Conservation (phyloP, 2,888 invertebrate species). For the Thyatira batis region DNA sequence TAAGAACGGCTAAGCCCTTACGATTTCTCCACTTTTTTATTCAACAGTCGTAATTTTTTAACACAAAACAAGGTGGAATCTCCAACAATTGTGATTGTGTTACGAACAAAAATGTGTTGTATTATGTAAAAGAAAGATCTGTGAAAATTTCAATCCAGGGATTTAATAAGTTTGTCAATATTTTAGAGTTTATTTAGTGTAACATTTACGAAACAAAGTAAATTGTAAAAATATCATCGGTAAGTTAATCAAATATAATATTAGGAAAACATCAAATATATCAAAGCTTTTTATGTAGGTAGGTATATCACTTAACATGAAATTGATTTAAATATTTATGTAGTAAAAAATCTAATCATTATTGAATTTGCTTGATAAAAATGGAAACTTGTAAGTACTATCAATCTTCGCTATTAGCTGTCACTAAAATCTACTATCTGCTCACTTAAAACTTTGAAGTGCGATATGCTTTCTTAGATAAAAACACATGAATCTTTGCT, state of each 20-base stretch:
- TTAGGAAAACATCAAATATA: no score
- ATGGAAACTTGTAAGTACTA: no score
- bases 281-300: not conserved
- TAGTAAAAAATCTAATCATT: constrained; percentile 24
- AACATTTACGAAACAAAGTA: no score
- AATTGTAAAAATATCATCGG: no score
- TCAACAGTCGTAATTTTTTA: constrained; percentile 38
- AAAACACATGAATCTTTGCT: constrained; percentile 29
- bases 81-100: constrained; percentile 45
- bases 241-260: no score
- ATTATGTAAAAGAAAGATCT: constrained; percentile 1
- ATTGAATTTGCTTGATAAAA: no score
- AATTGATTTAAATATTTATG: constrained; percentile 3
- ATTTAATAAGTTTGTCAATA: no score
- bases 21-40: constrained; percentile 39
- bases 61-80: constrained; percentile 39
- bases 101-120: constrained; percentile 18
- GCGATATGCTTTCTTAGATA: constrained; percentile 41
- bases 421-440: no score
- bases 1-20: constrained; percentile 38
- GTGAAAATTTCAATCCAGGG: not conserved
- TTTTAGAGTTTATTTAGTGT: no score
- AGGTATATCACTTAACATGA: not conserved
- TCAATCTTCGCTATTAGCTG: no score
- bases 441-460: constrained; percentile 42